Percentiles rank a stretch among this genome's conserved stretches.
phyloP scores from a whole-genome alignment of 2,797 vertebrate species.

The Manis crassicaudata region DNA sequence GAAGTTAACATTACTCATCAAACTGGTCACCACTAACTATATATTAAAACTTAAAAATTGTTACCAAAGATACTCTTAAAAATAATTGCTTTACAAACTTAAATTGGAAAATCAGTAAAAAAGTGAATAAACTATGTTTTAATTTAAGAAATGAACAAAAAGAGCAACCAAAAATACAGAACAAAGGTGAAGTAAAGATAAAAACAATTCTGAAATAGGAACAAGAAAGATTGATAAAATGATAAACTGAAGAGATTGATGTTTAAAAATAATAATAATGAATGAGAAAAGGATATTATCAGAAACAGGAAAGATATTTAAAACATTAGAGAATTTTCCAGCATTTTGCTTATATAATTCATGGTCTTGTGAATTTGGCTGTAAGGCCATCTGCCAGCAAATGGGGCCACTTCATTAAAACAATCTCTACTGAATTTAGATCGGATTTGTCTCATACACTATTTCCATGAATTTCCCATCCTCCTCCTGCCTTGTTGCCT shows the following conservation, averaged over 20 bases:
- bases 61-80: neutral
- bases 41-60: slow-evolving; percentile 14
- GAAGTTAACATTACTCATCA: neutral
- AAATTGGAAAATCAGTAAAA: neutral
- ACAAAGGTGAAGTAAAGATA: neutral
- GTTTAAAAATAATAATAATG: neutral
- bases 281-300: neutral
- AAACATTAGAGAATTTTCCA: neutral
- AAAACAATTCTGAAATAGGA: neutral
- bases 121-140: neutral
- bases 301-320: neutral
- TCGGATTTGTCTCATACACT: neutral
- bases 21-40: neutral
- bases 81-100: neutral
- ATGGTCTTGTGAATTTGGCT: neutral
- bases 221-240: neutral
- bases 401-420: neutral
- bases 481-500: neutral
- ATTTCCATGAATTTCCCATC: neutral
- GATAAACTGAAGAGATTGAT: neutral
- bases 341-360: neutral
- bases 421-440: neutral
- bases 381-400: neutral
- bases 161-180: neutral
- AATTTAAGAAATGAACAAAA: neutral